Evolutionary conservation across 2,888 invertebrate genomes (phyloP), one percentile per base, ranked within the genome.

Genomic region (Imbricaverruca yamaguchii): DNA sequence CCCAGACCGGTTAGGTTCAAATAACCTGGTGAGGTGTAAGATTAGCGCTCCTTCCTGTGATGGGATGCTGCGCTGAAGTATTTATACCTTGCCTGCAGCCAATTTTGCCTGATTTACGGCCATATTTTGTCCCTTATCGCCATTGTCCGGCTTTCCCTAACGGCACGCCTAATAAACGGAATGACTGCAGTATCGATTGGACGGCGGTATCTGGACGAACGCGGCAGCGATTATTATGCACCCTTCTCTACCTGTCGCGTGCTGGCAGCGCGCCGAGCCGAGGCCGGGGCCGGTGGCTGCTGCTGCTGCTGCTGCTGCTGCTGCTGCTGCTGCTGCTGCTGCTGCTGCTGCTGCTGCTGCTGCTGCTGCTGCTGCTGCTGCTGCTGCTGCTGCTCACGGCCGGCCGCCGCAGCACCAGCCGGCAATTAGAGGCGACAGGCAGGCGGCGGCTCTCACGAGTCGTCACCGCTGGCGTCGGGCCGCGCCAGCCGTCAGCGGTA

Each of bases 51-150:
- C 10, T 18, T 9, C 10, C 53, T 12, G 9, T 74, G 74, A 74
- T 74, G 74, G 55, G 74, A 74, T 74, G 74, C 74, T 8, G 74
- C 55, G 74, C 74, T 21, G 55, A 74, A 74, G 74, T 74, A 55
- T 74, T 74, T 74, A 74, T 74, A 74, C 74, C 74, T 74, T 55
- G 15, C 74, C 74, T 18, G 18, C 53, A 53, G 74, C 74, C 74
- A 74, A 74, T 74, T 55, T 55, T 21, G 15, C 10, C 74, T 74
- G 74, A 74, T 74, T 74, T 74, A 74, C 74, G 74, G 74, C 74
- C 74, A 74, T 74, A 74, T 74, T 74, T 74, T 55, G 74, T 74
- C 74, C 74, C 74, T 74, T 74, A 74, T 74, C 74, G 74, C 53
- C 23, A 18, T 53, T 53, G 74, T 55, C 74, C 55, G 74, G 74